Evolutionary conservation across 1,140 invertebrate genomes (phyloP), one percentile per base, ranked within the genome.

Genomic region (Trypoxylus dichotomus): DNA sequence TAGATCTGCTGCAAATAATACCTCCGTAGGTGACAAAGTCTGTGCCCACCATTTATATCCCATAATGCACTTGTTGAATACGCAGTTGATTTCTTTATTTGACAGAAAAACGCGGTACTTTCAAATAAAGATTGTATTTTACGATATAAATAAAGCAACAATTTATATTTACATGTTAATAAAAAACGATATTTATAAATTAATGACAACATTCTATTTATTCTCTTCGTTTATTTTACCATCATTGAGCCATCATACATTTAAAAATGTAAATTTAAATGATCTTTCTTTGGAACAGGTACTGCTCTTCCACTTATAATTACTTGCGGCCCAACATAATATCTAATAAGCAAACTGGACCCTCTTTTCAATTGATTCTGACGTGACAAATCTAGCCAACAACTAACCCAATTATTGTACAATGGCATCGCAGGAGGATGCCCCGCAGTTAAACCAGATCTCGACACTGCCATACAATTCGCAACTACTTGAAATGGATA

Each of bases 401-500:
- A 97, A 77, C 93, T 88, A 1, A 91, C 84, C 95, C 95, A 97
- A 73, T 87, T 90, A 2, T 85, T 85, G 83, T 96, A 97, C 21
- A 90, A 85, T 42, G 94, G 94, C 94, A 96, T 96, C 11, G 90
- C 86, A 1, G 94, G 94, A 21, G 94, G 94, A 47, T 90, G 87
- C 29, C 94, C 94, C 42, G 94, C 94, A 79, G 87, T 86, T 19
- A 97, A 88, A 72, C 91, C 91, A n/a, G 91, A 91, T 74, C 93
- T 91, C 77, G 92, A 93, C 2, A 97, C 93, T 78, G 92, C 90
- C 93, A 96, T 96, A 84, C 95, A 95, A 79, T 94, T 94, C 41
- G 94, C 94, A 0, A 97, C 94, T 15, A 97, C 93, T 85, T 93
- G 91, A 82, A 97, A 92, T 21, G 95, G 95, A 86, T 97, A 97